Percentiles rank a stretch among this genome's conserved stretches.
Conservation (phyloP, 2,113 vertebrate genomes). For the Rattus norvegicus region GRCr8 NC_086039.1:23786501-23787000, state of each 20-base stretch:
- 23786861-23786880: not conserved
- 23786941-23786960: not conserved
- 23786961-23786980: not conserved
- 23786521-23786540: not conserved
- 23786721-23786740: not conserved
- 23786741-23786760: not conserved
- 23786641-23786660: not conserved
- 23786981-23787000: not conserved
- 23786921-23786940: not conserved
- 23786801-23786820: not conserved
- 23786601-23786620: not conserved
- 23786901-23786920: not conserved
- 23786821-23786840: not conserved
- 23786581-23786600: not conserved
- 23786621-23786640: not conserved
- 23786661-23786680: not conserved
- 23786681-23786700: not conserved
- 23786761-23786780: too few species aligned
- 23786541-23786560: not conserved
- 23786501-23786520: not conserved
- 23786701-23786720: not conserved
- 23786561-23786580: not conserved
- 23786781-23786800: not conserved
- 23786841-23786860: not conserved
- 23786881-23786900: not conserved